A percentile compares a stretch with the other conserved stretches of the same genome.
These are phyloP conservation scores for Cynopterus brachyotis DNA, from an alignment of 2,113 vertebrate species.

Conservation along the genomic window DNA sequence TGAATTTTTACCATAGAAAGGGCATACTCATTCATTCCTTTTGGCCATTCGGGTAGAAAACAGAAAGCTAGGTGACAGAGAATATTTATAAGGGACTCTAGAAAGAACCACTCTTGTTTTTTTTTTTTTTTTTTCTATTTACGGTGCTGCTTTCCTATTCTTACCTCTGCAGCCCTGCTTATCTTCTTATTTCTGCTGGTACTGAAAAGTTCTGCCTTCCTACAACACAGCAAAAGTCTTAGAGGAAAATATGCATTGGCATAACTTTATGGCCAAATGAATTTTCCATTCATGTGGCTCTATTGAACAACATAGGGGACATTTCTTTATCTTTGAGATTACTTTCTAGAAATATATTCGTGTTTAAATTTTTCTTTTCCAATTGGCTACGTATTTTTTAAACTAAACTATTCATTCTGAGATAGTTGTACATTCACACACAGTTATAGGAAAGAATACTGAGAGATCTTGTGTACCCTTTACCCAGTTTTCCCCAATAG, in stretches of 20 bases:
- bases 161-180: background rate
- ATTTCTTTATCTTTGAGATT: background rate
- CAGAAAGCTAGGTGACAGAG: slow-evolving; percentile 35
- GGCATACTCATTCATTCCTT: background rate
- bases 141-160: background rate
- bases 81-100: slow-evolving; percentile 13
- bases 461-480: background rate
- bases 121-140: background rate
- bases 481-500: background rate
- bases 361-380: background rate
- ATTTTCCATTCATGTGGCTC: background rate
- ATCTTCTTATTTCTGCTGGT: background rate
- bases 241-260: background rate
- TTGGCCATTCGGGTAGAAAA: background rate
- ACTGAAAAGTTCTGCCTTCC: background rate
- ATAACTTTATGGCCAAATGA: background rate
- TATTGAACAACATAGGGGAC: background rate
- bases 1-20: background rate
- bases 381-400: background rate
- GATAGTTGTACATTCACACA: background rate
- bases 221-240: background rate
- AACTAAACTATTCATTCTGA: background rate
- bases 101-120: background rate
- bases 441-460: background rate
- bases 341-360: background rate